phyloP scores from a whole-genome alignment of 2,888 invertebrate genomes.

The Octonoba sinensis region DNA sequence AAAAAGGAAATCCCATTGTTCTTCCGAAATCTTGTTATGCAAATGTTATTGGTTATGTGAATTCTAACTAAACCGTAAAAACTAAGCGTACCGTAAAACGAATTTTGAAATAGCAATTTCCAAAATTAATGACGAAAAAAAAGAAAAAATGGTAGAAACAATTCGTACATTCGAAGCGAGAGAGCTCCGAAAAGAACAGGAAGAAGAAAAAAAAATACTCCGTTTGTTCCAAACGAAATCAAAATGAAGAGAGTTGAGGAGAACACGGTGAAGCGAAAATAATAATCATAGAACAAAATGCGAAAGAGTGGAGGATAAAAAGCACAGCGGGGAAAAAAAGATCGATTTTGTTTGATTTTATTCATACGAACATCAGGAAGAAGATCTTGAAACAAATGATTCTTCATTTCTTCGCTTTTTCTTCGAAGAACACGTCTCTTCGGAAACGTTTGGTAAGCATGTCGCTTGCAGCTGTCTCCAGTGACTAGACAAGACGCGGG shows the following conservation, averaged over 20 bases:
- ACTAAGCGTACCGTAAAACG: conserved; percentile 12
- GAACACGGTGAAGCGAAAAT: conserved; percentile 29
- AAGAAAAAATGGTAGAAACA: conserved; percentile 15
- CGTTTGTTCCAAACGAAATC: conserved; percentile 52
- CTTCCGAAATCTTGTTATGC: conserved; percentile 47
- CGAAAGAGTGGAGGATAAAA: background rate
- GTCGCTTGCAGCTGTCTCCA: conserved; percentile 42
- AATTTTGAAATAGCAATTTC: conserved; percentile 9
- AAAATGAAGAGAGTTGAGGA: conserved; percentile 35
- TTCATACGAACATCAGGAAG: conserved; percentile 32
- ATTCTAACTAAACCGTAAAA: conserved; percentile 26
- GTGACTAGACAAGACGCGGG: conserved; percentile 23
- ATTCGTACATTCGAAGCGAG: background rate
- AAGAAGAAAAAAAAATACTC: conserved; percentile 8
- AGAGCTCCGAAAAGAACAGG: background rate
- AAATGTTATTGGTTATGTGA: conserved; percentile 39
- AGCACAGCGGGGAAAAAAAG: background rate
- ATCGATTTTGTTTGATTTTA: conserved; percentile 41
- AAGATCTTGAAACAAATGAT: conserved; percentile 53
- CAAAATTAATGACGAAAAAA: conserved; percentile 10
- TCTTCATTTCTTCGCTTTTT: conserved; percentile 33
- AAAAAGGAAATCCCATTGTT: no score
- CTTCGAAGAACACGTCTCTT: conserved; percentile 23
- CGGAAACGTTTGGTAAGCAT: conserved; percentile 32
- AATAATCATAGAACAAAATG: conserved; percentile 27